Evolutionary conservation across 2,797 vertebrate species (phyloP).

Genomic region (Mycteria americana): DNA sequence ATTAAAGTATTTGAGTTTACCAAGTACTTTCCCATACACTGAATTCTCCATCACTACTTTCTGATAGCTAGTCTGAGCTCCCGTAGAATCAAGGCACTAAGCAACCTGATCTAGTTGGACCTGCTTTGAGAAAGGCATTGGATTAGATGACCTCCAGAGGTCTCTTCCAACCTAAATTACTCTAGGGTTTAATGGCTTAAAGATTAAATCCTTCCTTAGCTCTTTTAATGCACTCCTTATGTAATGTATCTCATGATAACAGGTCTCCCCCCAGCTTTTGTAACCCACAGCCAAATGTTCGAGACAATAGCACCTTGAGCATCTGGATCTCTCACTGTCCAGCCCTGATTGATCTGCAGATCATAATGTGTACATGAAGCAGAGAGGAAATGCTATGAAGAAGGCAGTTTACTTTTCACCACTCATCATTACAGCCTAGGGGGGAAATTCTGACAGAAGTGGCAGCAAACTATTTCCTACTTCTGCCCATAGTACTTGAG

Average conservation of each 20-base stretch:
- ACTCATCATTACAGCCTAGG: not conserved
- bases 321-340: not conserved
- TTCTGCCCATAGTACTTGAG: not conserved
- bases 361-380: not conserved
- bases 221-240: conserved; percentile 15
- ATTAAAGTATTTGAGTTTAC: not conserved
- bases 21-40: not conserved
- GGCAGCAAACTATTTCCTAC: not conserved
- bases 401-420: not conserved
- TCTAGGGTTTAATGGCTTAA: conserved; percentile 37
- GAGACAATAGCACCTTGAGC: not conserved
- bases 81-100: not conserved
- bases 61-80: not conserved
- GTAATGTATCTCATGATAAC: not conserved
- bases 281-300: not conserved
- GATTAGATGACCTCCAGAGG: conserved; percentile 34
- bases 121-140: not conserved
- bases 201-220: conserved; percentile 14
- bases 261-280: not conserved
- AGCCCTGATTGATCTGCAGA: not conserved
- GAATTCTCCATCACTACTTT: not conserved
- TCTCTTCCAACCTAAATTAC: conserved; percentile 5
- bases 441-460: not conserved
- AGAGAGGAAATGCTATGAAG: not conserved
- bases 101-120: not conserved